Conservation (phyloP, 2,797 vertebrate species). For the Aythya fuligula region DNA sequence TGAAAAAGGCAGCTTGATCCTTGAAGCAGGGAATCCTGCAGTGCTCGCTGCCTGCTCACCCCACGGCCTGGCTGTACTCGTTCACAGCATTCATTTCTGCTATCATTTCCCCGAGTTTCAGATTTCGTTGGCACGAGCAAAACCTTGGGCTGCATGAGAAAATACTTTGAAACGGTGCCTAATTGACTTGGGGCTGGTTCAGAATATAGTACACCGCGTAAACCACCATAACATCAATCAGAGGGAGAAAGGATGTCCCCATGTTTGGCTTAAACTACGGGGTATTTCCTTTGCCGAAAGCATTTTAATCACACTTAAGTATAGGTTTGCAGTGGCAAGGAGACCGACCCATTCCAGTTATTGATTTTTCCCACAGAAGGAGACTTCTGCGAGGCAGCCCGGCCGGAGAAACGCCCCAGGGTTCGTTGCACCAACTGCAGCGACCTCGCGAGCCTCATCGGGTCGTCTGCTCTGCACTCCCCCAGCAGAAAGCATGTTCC, state of each 20-base stretch:
- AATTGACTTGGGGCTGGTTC: constrained; percentile 61
- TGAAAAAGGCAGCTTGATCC: constrained; percentile 52
- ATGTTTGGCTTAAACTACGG: constrained; percentile 29
- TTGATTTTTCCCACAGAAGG: constrained; percentile 70
- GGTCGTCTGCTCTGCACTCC: not conserved
- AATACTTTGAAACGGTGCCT: constrained; percentile 54
- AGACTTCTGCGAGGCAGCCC: not conserved
- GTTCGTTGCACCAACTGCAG: not conserved
- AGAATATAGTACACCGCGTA: constrained; percentile 47
- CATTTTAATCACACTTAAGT: constrained; percentile 63
- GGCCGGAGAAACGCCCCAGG: not conserved
- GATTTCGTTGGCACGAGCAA: constrained; percentile 3
- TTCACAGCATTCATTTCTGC: not conserved
- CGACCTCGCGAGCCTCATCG: not conserved
- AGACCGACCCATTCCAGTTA: not conserved
- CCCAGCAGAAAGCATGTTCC: not conserved
- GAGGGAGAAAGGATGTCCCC: constrained; percentile 53
- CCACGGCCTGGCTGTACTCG: not conserved
- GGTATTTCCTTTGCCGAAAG: constrained; percentile 68
- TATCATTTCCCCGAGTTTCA: not conserved
- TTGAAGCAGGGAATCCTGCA: constrained; percentile 46
- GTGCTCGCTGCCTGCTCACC: constrained; percentile 43
- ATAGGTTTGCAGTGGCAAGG: constrained; percentile 50
- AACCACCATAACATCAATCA: constrained; percentile 64
- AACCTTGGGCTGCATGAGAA: constrained; percentile 14